These are phyloP conservation scores for Albula goreensis DNA, from an alignment of 2,113 vertebrate species.

Conservation along the genomic window DNA sequence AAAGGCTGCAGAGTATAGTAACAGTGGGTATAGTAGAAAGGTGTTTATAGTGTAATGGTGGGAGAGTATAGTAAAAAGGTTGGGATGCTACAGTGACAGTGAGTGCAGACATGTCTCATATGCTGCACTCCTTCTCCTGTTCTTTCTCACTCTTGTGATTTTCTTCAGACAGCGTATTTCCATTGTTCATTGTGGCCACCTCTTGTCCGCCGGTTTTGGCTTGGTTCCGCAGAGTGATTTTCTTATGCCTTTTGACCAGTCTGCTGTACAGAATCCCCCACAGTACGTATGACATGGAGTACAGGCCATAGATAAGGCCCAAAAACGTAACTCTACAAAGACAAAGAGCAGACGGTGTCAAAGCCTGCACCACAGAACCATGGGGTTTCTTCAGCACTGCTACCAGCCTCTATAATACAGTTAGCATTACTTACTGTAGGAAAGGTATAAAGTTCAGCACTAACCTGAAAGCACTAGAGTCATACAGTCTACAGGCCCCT, in stretches of 20 bases:
- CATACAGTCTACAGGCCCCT: conserved; percentile 82
- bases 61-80: background rate
- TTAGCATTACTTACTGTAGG: background rate
- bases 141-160: conserved; percentile 53
- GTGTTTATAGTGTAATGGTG: background rate
- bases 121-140: conserved; percentile 60
- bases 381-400: background rate
- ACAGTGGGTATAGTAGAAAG: no score
- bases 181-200: conserved; percentile 8
- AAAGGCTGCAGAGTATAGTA: no score
- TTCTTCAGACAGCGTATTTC: conserved; percentile 36
- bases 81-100: background rate
- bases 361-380: background rate
- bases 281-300: conserved; percentile 49
- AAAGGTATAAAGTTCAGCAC: background rate
- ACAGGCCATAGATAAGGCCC: conserved; percentile 61
- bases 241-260: conserved; percentile 60
- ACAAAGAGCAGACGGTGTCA: background rate
- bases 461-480: conserved; percentile 78
- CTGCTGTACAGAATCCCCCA: conserved; percentile 54
- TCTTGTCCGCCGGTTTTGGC: conserved; percentile 52
- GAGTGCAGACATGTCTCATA: conserved; percentile 48
- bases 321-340: conserved; percentile 62
- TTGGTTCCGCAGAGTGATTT: conserved; percentile 49
- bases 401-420: background rate